Evolutionary conservation across 2,888 invertebrate genomes (phyloP).

Genomic region (Agrochola circellaris): DNA sequence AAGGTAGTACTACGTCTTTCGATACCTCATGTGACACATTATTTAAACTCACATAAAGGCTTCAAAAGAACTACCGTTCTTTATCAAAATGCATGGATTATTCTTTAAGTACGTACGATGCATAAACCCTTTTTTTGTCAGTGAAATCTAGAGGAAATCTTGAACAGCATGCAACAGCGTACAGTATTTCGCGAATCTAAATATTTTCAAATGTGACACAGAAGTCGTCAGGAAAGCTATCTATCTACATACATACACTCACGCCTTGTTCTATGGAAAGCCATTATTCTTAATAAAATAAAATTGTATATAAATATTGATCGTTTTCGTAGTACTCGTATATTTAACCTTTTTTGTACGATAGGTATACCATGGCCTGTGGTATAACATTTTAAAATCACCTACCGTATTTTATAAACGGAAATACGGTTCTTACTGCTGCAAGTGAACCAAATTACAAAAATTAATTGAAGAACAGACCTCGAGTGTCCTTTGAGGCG

Average conservation of each 20-base stretch:
- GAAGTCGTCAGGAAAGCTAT: background rate
- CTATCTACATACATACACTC: background rate
- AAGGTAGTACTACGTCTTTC: background rate
- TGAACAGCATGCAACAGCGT: no score
- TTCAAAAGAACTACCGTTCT: background rate
- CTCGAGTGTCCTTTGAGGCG: background rate
- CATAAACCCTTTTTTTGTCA: background rate
- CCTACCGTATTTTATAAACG: background rate
- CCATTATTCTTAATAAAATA: background rate
- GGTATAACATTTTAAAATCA: background rate
- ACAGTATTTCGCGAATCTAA: background rate
- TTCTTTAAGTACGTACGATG: background rate
- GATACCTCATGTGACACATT: background rate
- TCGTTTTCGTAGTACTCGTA: background rate
- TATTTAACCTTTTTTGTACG: background rate
- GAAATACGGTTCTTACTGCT: background rate
- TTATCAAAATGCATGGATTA: background rate
- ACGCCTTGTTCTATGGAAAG: background rate
- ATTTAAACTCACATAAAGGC: background rate
- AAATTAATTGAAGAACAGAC: slow-evolving; percentile 9
- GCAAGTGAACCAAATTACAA: slow-evolving; percentile 4
- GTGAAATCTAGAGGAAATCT: background rate
- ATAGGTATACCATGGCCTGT: background rate
- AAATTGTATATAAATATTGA: background rate
- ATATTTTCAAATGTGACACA: background rate